phyloP scores from a whole-genome alignment of 2,888 invertebrate species.

The Hyposoter dolosus region DNA sequence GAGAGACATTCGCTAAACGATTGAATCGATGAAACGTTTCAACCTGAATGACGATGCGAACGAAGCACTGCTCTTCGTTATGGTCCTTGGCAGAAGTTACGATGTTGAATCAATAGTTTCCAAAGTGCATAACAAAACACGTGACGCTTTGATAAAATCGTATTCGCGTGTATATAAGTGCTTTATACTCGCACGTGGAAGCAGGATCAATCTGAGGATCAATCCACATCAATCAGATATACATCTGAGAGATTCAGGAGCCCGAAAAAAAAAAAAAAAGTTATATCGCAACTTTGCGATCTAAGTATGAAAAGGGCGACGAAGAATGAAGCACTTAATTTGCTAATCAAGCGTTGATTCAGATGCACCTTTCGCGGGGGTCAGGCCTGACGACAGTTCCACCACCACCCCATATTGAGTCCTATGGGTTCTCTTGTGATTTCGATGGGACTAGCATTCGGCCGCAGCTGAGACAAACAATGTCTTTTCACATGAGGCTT shows the following conservation, averaged over 20 bases:
- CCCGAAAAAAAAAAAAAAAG: slow-evolving; percentile 23
- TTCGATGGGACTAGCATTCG: slow-evolving; percentile 75
- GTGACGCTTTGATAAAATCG: slow-evolving; percentile 64
- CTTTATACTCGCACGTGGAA: slow-evolving; percentile 6
- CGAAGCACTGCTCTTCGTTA: slow-evolving; percentile 11
- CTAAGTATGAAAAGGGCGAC: slow-evolving; percentile 72
- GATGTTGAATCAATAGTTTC: slow-evolving; percentile 12
- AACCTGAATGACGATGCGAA: not conserved
- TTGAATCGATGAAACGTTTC: not conserved
- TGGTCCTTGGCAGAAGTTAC: slow-evolving; percentile 33
- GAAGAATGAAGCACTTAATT: slow-evolving; percentile 84
- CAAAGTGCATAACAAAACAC: slow-evolving; percentile 48
- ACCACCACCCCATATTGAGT: slow-evolving; percentile 56
- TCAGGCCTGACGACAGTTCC: slow-evolving; percentile 38
- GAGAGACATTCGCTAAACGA: not conserved
- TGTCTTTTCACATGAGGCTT: slow-evolving; percentile 84
- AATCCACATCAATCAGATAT: slow-evolving; percentile 64
- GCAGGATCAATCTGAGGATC: slow-evolving; percentile 33
- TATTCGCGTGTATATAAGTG: not conserved
- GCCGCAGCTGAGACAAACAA: slow-evolving; percentile 84
- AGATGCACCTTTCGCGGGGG: slow-evolving; percentile 81
- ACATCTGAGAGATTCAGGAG: slow-evolving; percentile 30
- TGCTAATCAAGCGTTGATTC: slow-evolving; percentile 84
- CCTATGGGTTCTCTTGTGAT: slow-evolving; percentile 48
- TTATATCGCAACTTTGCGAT: slow-evolving; percentile 75